Percentiles rank a stretch among this genome's conserved stretches.
These are phyloP conservation scores for Grus americana DNA, from an alignment of 2,113 vertebrate genomes.

Conservation along the genomic window DNA sequence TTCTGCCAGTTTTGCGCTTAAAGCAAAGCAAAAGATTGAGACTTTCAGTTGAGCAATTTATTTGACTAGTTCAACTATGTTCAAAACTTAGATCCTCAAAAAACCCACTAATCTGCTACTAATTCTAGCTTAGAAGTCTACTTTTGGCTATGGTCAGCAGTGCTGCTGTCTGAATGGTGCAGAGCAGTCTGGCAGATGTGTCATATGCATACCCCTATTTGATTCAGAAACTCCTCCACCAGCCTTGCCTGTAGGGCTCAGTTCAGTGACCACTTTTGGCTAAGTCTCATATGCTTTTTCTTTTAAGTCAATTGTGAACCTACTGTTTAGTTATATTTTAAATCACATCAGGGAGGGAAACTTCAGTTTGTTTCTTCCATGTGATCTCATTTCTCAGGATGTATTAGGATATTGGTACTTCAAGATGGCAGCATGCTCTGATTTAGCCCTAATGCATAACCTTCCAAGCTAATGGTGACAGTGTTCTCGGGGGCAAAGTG, in stretches of 20 bases:
- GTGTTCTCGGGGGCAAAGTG: neutral
- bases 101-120: neutral
- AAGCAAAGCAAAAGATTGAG: constrained; percentile 17
- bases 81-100: neutral
- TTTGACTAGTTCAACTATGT: neutral
- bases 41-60: neutral
- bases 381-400: neutral
- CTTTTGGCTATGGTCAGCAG: neutral
- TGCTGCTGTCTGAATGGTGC: too few species aligned
- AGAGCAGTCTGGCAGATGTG: neutral
- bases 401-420: neutral
- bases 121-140: neutral
- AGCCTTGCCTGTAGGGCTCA: neutral
- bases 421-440: fast-evolving
- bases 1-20: constrained; percentile 36
- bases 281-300: neutral
- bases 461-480: neutral
- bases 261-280: neutral
- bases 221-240: neutral
- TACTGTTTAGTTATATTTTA: neutral
- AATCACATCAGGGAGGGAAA: neutral
- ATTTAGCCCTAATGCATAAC: neutral
- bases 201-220: neutral
- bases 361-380: neutral
- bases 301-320: neutral